These are phyloP conservation scores for Ibidorhyncha struthersii DNA, from an alignment of 2,113 vertebrate species.

Conservation along the genomic window DNA sequence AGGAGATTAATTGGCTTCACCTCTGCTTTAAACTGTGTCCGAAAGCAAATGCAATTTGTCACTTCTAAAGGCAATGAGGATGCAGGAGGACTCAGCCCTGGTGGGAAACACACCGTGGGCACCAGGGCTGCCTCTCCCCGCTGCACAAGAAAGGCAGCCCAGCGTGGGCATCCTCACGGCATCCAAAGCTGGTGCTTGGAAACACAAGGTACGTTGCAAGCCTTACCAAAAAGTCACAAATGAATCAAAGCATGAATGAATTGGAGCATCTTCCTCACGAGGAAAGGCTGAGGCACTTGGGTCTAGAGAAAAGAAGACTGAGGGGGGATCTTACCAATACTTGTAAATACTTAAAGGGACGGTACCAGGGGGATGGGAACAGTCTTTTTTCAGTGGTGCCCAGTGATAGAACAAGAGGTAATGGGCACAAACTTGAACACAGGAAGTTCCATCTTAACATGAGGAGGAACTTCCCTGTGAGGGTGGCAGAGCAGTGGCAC, in stretches of 20 bases:
- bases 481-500: too few relatives aligned
- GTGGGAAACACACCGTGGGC: neutral
- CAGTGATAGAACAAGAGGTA: too few relatives aligned
- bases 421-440: too few relatives aligned
- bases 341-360: too few relatives aligned
- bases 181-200: neutral
- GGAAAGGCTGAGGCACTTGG: too few relatives aligned
- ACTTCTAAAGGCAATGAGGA: neutral
- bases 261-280: too few relatives aligned
- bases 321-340: too few relatives aligned
- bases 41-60: neutral
- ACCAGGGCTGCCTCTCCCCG: neutral
- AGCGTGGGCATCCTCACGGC: accelerated
- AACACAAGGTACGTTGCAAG: accelerated
- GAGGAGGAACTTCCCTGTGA: too few relatives aligned
- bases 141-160: neutral
- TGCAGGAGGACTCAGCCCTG: neutral
- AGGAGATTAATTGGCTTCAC: neutral
- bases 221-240: neutral
- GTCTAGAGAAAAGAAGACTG: too few relatives aligned
- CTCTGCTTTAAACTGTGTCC: neutral
- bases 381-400: too few relatives aligned
- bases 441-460: too few relatives aligned
- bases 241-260: neutral
- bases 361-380: too few relatives aligned